Evolutionary conservation across 92 coral and sea anemone species (phyloP).

Genomic region (Parazoanthus darwini): DNA sequence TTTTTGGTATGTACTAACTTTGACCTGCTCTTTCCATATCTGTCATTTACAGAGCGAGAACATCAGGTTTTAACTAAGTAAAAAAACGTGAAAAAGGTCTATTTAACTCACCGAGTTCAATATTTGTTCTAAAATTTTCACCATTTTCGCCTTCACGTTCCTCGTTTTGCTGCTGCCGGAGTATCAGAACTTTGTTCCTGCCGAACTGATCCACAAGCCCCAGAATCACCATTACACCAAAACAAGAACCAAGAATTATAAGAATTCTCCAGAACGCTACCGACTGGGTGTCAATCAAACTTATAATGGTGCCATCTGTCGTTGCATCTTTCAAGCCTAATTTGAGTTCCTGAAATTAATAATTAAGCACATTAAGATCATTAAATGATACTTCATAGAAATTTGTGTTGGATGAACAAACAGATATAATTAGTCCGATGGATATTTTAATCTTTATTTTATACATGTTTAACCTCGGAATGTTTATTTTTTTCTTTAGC

Average conservation of each 20-base stretch:
- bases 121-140: neutral
- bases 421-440: no score
- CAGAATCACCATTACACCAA: neutral
- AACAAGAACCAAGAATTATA: neutral
- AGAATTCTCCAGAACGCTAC: neutral
- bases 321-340: neutral
- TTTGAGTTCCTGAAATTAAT: neutral
- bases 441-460: no score
- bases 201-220: neutral
- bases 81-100: no score
- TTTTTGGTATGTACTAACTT: no score
- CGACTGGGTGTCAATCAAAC: neutral
- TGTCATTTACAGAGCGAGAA: no score
- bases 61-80: no score
- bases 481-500: no score
- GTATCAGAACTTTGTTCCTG: neutral
- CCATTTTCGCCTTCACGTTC: neutral
- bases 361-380: no score
- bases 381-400: no score
- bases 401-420: no score
- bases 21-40: no score
- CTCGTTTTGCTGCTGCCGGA: neutral
- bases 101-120: neutral
- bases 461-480: no score
- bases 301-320: neutral